Percentiles rank a stretch among this genome's conserved stretches.
Conservation (phyloP, 2,113 vertebrate species). For the Elgaria multicarinata region DNA sequence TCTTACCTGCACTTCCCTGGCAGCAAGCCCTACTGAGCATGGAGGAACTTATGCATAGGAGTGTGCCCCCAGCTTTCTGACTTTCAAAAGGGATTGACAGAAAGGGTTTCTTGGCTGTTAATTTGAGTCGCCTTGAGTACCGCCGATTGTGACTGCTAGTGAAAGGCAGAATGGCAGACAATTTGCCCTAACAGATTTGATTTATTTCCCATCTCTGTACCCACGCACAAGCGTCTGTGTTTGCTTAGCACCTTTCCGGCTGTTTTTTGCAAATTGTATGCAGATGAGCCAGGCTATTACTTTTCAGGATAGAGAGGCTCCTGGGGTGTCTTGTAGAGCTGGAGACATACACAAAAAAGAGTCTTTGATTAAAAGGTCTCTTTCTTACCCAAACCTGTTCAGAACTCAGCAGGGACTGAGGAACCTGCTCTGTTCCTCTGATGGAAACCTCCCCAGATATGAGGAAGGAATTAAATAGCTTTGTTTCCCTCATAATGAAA, state of each 20-base stretch:
- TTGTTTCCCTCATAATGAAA: slow-evolving; percentile 49
- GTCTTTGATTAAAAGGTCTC: slow-evolving; percentile 61
- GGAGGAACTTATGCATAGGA: neutral
- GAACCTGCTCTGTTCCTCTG: slow-evolving; percentile 24
- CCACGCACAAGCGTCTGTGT: neutral
- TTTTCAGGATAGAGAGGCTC: slow-evolving; percentile 12
- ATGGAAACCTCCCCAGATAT: fast-evolving
- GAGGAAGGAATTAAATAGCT: slow-evolving; percentile 13
- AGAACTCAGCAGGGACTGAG: slow-evolving; percentile 35
- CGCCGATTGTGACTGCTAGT: neutral
- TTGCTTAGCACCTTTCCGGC: neutral
- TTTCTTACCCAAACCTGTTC: slow-evolving; percentile 50
- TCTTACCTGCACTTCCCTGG: neutral
- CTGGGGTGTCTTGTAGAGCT: slow-evolving; percentile 23
- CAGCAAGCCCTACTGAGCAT: neutral
- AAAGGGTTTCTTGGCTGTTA: neutral
- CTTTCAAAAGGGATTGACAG: too few relatives aligned
- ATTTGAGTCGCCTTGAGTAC: neutral
- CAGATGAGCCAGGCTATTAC: slow-evolving; percentile 9
- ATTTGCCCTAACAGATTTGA: fast-evolving
- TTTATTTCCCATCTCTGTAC: neutral
- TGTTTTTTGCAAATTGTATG: neutral
- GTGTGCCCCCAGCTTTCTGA: neutral
- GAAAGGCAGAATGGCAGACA: neutral
- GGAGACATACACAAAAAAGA: slow-evolving; percentile 18